Conservation (phyloP, 53 echinoderm and acorn worm genomes). For the Temnopleurus reevesii region DNA sequence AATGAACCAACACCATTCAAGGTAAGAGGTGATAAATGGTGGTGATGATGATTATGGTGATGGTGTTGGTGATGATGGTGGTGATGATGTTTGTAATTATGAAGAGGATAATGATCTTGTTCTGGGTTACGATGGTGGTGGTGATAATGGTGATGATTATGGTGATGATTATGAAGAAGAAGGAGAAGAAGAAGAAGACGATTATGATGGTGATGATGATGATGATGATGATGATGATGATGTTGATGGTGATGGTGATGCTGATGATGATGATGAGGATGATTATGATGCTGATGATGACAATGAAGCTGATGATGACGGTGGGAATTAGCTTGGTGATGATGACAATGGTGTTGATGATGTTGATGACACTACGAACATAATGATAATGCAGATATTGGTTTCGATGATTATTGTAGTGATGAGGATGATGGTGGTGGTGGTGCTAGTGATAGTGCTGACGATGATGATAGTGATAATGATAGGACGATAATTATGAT, state of each 20-base stretch:
- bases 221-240: neutral
- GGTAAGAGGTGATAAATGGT: slow-evolving; percentile 33
- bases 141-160: neutral
- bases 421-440: no score
- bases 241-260: neutral
- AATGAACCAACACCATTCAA: slow-evolving; percentile 77
- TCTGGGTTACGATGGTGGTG: neutral
- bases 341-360: no score
- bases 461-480: no score
- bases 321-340: no score
- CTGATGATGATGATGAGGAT: no score
- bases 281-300: slow-evolving; percentile 22
- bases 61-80: neutral
- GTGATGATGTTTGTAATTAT: neutral
- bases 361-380: no score
- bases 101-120: slow-evolving; percentile 2
- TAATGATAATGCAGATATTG: no score
- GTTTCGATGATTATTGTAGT: no score
- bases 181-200: neutral
- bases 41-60: neutral
- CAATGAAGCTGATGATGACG: slow-evolving; percentile 16
- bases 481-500: no score
- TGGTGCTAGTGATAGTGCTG: no score
- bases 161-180: neutral
- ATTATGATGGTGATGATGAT: neutral